Conservation (phyloP, 2,888 invertebrate genomes). For the Drosophila hamatofila region DNA sequence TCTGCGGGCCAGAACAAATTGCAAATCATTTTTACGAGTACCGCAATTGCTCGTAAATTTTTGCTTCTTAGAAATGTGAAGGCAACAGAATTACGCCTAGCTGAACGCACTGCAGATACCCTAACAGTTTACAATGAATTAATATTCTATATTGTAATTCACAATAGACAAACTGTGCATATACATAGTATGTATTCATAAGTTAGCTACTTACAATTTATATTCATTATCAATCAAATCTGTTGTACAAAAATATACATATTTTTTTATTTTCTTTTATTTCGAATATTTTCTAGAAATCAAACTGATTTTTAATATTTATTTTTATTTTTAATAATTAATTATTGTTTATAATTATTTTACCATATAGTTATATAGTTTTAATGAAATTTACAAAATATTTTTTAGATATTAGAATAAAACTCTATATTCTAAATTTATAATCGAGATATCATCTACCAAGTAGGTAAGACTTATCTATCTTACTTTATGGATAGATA, state of each 20-base stretch:
- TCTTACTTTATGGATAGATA: too few species aligned
- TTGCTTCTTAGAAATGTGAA: conserved; percentile 16
- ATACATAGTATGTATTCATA: too few species aligned
- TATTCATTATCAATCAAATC: background rate
- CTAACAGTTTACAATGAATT: background rate
- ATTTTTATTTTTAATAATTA: background rate
- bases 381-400: background rate
- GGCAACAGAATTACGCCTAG: background rate
- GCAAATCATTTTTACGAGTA: conserved; percentile 55
- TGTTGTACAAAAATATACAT: background rate
- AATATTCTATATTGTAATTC: background rate
- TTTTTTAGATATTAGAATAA: background rate
- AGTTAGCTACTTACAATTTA: too few species aligned
- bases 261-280: background rate
- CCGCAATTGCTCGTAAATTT: conserved; percentile 38
- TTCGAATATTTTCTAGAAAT: background rate
- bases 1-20: conserved; percentile 12
- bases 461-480: too few species aligned
- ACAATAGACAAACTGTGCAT: background rate
- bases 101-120: conserved; percentile 22
- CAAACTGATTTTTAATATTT: background rate
- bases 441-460: too few species aligned
- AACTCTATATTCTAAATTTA: background rate
- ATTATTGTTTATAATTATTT: background rate
- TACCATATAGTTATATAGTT: background rate